Percentiles rank a stretch among this genome's conserved stretches.
Evolutionary conservation across 1,140 invertebrate genomes (phyloP).

Genomic region (Orchestia grillus): DNA sequence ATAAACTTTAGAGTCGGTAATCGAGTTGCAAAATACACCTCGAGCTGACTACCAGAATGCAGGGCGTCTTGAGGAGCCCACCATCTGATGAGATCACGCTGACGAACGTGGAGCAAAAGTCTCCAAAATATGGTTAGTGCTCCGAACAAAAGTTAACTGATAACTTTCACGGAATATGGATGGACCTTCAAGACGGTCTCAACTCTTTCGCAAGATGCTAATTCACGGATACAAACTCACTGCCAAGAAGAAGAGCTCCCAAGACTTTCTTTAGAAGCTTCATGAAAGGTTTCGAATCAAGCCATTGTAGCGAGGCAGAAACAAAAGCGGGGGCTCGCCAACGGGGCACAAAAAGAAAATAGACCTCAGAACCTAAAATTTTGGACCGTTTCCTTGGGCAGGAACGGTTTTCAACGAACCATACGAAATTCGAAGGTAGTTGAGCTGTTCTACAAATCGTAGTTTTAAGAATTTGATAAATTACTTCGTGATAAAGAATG

Average conservation of each 20-base stretch:
- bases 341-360: neutral
- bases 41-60: neutral
- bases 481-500: neutral
- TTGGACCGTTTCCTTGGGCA: neutral
- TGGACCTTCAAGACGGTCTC: slow-evolving; percentile 24
- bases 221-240: slow-evolving; percentile 46
- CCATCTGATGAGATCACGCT: slow-evolving; percentile 32
- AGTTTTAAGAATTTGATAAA: neutral
- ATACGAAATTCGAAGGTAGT: neutral
- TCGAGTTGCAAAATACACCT: slow-evolving; percentile 52
- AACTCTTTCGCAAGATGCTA: slow-evolving; percentile 36
- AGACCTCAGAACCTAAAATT: neutral
- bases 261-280: neutral
- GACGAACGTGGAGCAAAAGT: neutral
- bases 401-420: neutral
- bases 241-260: neutral
- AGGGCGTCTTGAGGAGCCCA: neutral
- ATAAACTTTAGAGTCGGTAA: slow-evolving; percentile 27
- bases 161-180: slow-evolving; percentile 54
- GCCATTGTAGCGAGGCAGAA: slow-evolving; percentile 3
- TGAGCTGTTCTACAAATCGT: neutral
- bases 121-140: slow-evolving; percentile 53
- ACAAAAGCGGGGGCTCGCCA: neutral
- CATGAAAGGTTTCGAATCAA: slow-evolving; percentile 21
- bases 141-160: slow-evolving; percentile 52